Evolutionary conservation across 2,797 vertebrate genomes (phyloP).

Genomic region (Garrulus glandarius): DNA sequence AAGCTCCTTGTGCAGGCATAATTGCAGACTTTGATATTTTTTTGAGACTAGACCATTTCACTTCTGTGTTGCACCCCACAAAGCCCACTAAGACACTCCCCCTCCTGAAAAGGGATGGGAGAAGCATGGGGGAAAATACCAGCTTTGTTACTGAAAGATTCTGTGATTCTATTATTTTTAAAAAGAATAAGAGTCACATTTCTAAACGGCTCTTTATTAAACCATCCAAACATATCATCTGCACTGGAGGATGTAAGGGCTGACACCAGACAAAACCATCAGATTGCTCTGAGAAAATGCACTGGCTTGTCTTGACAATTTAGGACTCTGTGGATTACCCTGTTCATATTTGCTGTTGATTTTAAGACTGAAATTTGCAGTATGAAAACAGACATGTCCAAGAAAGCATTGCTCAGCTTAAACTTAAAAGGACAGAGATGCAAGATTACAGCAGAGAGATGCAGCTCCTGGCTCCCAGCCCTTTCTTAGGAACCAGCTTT

Average conservation of each 20-base stretch:
- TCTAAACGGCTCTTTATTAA: constrained; percentile 56
- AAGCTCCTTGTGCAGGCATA: neutral
- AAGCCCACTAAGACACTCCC: neutral
- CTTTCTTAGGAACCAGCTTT: constrained; percentile 64
- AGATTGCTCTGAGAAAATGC: constrained; percentile 48
- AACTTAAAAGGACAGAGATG: constrained; percentile 68
- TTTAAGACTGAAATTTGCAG: constrained; percentile 49
- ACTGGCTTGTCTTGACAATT: constrained; percentile 54
- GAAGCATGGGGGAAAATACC: neutral
- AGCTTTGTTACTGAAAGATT: neutral
- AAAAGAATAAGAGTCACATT: neutral
- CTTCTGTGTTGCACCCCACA: neutral
- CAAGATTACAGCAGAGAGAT: constrained; percentile 67
- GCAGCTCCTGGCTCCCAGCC: constrained; percentile 43
- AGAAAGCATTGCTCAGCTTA: constrained; percentile 45
- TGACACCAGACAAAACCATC: constrained; percentile 68
- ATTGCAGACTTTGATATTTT: neutral
- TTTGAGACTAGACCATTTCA: neutral
- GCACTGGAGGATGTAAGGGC: constrained; percentile 28
- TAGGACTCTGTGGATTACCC: constrained; percentile 42
- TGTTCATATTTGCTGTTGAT: constrained; percentile 48
- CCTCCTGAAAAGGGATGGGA: neutral
- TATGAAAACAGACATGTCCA: constrained; percentile 54
- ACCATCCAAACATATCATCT: constrained; percentile 27
- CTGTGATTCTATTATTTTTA: neutral